Evolutionary conservation across 2,888 invertebrate genomes (phyloP).

Genomic region (Byasa hedistus): DNA sequence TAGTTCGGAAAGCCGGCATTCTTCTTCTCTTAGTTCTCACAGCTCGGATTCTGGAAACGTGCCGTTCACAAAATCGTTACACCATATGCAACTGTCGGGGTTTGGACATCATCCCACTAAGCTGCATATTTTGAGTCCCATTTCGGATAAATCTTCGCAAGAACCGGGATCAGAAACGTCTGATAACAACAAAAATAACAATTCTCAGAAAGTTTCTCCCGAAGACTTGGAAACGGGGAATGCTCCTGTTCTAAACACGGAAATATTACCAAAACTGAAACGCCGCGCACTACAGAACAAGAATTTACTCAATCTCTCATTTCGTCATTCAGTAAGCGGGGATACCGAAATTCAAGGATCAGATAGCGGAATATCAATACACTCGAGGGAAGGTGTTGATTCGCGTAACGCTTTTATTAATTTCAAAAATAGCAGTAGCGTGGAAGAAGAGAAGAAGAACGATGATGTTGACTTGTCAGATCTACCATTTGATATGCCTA

Average conservation of each 20-base stretch:
- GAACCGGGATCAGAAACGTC: slow-evolving; percentile 91
- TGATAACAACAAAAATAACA: slow-evolving; percentile 89
- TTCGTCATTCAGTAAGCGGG: slow-evolving; percentile 82
- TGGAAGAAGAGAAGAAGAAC: slow-evolving; percentile 72
- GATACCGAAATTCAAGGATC: slow-evolving; percentile 91
- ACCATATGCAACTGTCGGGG: slow-evolving; percentile 82
- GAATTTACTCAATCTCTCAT: slow-evolving; percentile 84
- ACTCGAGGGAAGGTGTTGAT: slow-evolving; percentile 89
- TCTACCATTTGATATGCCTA: slow-evolving; percentile 94
- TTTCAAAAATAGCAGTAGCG: slow-evolving; percentile 80
- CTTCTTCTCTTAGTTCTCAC: slow-evolving; percentile 91
- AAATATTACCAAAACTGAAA: slow-evolving; percentile 80
- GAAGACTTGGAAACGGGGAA: slow-evolving; percentile 79
- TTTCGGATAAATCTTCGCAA: slow-evolving; percentile 93
- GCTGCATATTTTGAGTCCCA: slow-evolving; percentile 92
- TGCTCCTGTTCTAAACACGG: slow-evolving; percentile 69
- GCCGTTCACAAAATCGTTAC: slow-evolving; percentile 77
- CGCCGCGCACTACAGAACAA: slow-evolving; percentile 87
- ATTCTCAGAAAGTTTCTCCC: slow-evolving; percentile 88
- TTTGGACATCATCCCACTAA: slow-evolving; percentile 87
- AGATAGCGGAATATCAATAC: slow-evolving; percentile 93
- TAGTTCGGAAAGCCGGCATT: slow-evolving; percentile 90
- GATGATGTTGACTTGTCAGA: slow-evolving; percentile 86
- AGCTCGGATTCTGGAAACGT: slow-evolving; percentile 89
- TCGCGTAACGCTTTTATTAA: slow-evolving; percentile 81